Conservation (phyloP, 2,888 invertebrate genomes). For the Nemoura dubitans region DNA sequence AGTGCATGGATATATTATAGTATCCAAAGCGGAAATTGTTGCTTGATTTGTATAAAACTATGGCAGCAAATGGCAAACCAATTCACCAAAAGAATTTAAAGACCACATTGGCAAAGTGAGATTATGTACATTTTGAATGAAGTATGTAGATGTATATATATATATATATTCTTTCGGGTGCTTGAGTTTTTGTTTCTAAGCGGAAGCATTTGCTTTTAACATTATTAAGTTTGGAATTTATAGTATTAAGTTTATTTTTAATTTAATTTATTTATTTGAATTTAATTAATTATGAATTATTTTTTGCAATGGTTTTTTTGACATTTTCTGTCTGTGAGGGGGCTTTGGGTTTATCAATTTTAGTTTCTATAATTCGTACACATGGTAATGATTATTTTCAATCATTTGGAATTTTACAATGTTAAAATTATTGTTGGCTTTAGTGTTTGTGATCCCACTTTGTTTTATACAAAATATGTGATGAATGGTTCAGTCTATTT, state of each 20-base stretch:
- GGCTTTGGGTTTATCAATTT: neutral
- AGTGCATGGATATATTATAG: too few relatives aligned
- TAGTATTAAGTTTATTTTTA: slow-evolving; percentile 61
- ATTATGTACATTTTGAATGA: too few relatives aligned
- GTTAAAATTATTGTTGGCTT: slow-evolving; percentile 15
- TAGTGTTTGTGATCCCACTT: neutral
- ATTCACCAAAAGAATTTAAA: too few relatives aligned
- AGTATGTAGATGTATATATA: too few relatives aligned
- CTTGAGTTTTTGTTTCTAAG: slow-evolving; percentile 36
- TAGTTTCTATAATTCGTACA: neutral
- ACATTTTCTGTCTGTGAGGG: slow-evolving; percentile 67
- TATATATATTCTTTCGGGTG: slow-evolving; percentile 61
- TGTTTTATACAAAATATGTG: slow-evolving; percentile 54
- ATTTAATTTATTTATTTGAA: slow-evolving; percentile 63
- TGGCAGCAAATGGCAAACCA: too few relatives aligned
- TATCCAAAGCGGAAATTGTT: too few relatives aligned
- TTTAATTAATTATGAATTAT: slow-evolving; percentile 62
- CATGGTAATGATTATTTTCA: slow-evolving; percentile 71
- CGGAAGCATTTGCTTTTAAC: slow-evolving; percentile 67
- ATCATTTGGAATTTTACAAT: slow-evolving; percentile 56
- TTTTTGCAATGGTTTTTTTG: slow-evolving; percentile 70
- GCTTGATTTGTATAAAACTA: too few relatives aligned
- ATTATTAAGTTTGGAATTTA: slow-evolving; percentile 67
- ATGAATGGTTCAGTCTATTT: slow-evolving; percentile 65
- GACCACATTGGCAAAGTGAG: too few relatives aligned